Base-by-base conservation (phyloP, 2,888 invertebrate genomes). In the Apotomis betuletana region DNA sequence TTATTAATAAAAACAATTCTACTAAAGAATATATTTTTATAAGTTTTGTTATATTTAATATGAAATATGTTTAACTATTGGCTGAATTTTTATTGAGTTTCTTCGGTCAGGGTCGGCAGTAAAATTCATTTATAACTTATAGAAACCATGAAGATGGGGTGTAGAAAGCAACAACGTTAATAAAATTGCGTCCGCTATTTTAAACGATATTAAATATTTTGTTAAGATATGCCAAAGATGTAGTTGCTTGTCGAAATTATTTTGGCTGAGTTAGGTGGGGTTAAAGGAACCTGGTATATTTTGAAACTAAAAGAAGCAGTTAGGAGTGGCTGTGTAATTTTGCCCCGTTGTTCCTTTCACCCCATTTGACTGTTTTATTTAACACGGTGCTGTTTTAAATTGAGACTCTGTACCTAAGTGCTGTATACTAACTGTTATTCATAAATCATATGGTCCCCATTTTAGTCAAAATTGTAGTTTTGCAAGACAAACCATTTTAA, bases 1-100 rank as follows among this genome's bases (percentile, higher is more conserved):
- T 64, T 70, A 71, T 67, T 67, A 62, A 41, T 2, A 27, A 67
- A 64, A 67, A 41, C 38, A 36, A 67, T 67, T 61, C 54, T 61
- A 61, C 27, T 61, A 57, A 57, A 62, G 41, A 44, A 36, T 67
- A 67, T 44, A 57, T 67, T 51, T 71, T 62, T 51, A 41, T 41
- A 64, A 41, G 27, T 70, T 67, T 57, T 65, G 68, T 68, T 68
- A 54, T 54, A 46, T 67, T 61, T 55, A 55, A 55, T 5, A n/a
- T 67, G 54, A 62, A 13, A 62, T 58, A 62, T 62, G 62, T 71
- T 57, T 44, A 61, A 67, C 10, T 49, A 51, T 67, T 57, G 67
- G 67, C 41, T n/a, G 15, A 54, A 15, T n/a, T 63, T 70, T 70
- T 67, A 55, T 46, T 41, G 41, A 51, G 36, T n/a, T 9, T 12